Base-by-base conservation (phyloP, 2,797 vertebrate genomes). In the Crypturellus tataupa region DNA sequence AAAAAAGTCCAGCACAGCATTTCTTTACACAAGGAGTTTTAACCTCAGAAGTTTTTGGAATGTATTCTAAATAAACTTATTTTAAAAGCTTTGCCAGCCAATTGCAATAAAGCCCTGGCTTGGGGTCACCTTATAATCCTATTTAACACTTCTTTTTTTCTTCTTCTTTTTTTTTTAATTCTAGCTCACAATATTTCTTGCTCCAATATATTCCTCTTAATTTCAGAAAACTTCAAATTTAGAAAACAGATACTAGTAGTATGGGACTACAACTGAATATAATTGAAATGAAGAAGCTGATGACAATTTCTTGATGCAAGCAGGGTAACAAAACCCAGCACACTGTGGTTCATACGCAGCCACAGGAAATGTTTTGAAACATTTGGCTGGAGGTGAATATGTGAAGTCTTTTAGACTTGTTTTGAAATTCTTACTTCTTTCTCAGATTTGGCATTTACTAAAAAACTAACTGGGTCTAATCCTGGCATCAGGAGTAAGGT, bases 1-100 rank as follows among this genome's bases (percentile, higher is more conserved):
- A 85, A 44, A 80, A 72, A 92, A 95, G 94, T 96, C 87, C 87
- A 95, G 94, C 51, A 62, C 58, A 89, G 64, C 51, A 71, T 93
- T 85, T 87, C 55, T 65, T 69, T 86, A 86, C 88, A 87, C 76
- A 87, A 51, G 56, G 51, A 23, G 53, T 93, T 94, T 94, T 94
- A 75, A 88, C 78, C 85, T 81, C 87, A 81, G 55, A 88, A 42
- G 56, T 31, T 77, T 72, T 79, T 63, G 60, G 42, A 62, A 9
- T 87, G 20, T 40, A 29, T 87, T 92, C 85, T 90, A 87, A 90
- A 40, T 10, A 40, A 83, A 64, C 13, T 63, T 65, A 44, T 68
- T 73, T 93, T 67, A 76, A 71, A 53, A 55, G 35, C 35, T 82
- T 79, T 87, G 72, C 63, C 70, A 82, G 80, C 78, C 62, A 78